A percentile compares a stretch with the other conserved stretches of the same genome.
Conservation (phyloP, 2,888 invertebrate species). For the Cataglyphis rosenhaueri region DNA sequence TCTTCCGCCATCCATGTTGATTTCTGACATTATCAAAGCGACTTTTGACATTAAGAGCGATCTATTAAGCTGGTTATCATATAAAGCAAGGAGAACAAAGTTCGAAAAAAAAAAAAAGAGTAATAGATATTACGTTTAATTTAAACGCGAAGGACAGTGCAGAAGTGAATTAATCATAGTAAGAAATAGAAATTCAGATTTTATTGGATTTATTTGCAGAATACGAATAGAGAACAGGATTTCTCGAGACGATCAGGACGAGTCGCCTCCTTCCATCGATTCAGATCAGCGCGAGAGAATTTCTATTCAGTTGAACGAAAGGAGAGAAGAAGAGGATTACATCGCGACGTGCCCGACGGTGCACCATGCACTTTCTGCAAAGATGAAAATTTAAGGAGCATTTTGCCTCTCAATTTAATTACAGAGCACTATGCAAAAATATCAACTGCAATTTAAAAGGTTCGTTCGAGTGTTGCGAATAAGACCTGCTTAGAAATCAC, state of each 20-base stretch:
- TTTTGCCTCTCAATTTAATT: neutral
- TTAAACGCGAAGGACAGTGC: neutral
- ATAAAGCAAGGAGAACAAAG: neutral
- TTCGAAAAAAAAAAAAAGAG: neutral
- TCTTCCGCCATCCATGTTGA: neutral
- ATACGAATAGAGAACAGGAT: neutral
- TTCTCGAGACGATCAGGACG: conserved; percentile 9
- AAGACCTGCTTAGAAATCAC: neutral
- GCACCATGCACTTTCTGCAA: neutral
- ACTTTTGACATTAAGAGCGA: neutral
- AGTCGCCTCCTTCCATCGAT: conserved; percentile 19
- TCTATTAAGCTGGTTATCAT: neutral
- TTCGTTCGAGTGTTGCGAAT: neutral
- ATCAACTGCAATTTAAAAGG: neutral
- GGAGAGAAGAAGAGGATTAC: neutral
- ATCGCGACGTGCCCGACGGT: neutral
- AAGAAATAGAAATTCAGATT: conserved; percentile 21
- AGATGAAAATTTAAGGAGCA: conserved; percentile 37
- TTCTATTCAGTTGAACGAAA: conserved; percentile 16
- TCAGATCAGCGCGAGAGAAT: conserved; percentile 15
- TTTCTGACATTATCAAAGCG: conserved; percentile 15
- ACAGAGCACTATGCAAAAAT: conserved; percentile 1
- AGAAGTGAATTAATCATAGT: conserved; percentile 28
- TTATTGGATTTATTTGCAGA: conserved; percentile 21
- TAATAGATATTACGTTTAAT: conserved; percentile 1